phyloP scores from a whole-genome alignment of 2,113 vertebrate genomes.

The Xenopus tropicalis region UCB_Xtro_10.0 CM004447.2:335001-335500 shows the following conservation, averaged over 20 bases:
- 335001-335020: no score
- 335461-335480: no score
- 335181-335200: constrained; percentile 88
- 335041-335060: constrained; percentile 94
- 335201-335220: constrained; percentile 76
- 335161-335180: constrained; percentile 91
- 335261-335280: neutral
- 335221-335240: constrained; percentile 92
- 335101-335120: constrained; percentile 90
- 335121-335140: constrained; percentile 96
- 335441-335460: no score
- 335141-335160: constrained; percentile 98
- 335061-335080: constrained; percentile 95
- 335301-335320: no score
- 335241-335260: constrained; percentile 87
- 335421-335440: neutral
- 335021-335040: constrained; percentile 70
- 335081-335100: constrained; percentile 95
- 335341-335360: no score
- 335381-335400: no score
- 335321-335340: no score
- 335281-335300: no score
- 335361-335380: no score
- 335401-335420: constrained; percentile 69
- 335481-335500: no score